Base-by-base conservation (phyloP, 2,888 invertebrate genomes). In the Ormyrus pomaceus region DNA sequence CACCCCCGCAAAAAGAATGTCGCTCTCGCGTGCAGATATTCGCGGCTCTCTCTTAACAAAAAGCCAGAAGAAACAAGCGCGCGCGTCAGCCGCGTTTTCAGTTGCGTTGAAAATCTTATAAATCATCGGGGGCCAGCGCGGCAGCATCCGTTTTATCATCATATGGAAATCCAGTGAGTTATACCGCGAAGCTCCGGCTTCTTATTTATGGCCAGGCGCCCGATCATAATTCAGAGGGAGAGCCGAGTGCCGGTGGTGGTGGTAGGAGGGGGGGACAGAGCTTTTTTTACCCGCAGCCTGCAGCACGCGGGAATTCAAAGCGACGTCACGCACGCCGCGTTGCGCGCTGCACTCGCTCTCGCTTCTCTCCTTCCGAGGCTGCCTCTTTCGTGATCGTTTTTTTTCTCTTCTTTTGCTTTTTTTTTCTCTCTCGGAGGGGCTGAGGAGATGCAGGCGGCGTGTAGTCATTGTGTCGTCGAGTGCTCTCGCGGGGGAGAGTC, bases 141-240 rank as follows among this genome's bases (percentile, higher is more conserved):
- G 79, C 77, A 84, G 84, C 85, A 85, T 85, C 84, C 88, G 86
- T 88, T 89, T 89, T 88, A 89, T 88, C 88, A 89, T 88, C 87
- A 86, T 87, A 89, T 89, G 89, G 89, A 89, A 89, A 89, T 89
- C 86, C 87, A 88, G 87, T 87, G 88, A 88, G 86, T 88, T 89
- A 88, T 88, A 87, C 86, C 86, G 83, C 77, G 84, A 86, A 86
- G 86, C 86, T 85, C 84, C 84, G 84, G 84, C 83, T 86, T 86
- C 87, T 87, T 89, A 89, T 89, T 88, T 89, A 88, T 87, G 88
- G 84, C 84, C 84, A 83, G 71, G 83, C 83, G 82, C 83, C 83
- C 83, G 85, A 85, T 86, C 86, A 84, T 87, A 86, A 85, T 86
- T 86, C 85, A 86, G 83, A 81, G 76, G 77, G 75, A 83, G 81